A percentile compares a stretch with the other conserved stretches of the same genome.
These are phyloP conservation scores for Mya arenaria DNA, from an alignment of 1,140 invertebrate genomes.

Conservation along the genomic window DNA sequence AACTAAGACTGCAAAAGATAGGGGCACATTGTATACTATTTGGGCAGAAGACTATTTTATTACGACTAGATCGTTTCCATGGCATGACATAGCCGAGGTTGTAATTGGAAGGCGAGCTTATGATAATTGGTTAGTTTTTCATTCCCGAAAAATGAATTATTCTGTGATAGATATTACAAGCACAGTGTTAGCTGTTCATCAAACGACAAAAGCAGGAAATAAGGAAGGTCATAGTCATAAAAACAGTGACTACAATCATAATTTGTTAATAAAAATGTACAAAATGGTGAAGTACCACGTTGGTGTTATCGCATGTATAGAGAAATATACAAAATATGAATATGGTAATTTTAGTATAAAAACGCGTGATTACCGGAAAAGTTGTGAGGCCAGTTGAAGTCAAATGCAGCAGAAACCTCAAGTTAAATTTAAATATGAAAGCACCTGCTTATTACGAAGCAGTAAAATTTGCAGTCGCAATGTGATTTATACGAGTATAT, in stretches of 20 bases:
- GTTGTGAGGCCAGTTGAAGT: no score
- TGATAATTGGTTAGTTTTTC: conserved; percentile 67
- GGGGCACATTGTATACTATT: conserved; percentile 50
- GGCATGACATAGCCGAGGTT: conserved; percentile 61
- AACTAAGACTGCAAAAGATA: background rate
- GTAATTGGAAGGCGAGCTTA: conserved; percentile 63
- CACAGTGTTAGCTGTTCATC: conserved; percentile 65
- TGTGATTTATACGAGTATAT: no score
- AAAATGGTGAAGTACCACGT: conserved; percentile 46
- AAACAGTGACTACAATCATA: conserved; percentile 47
- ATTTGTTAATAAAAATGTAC: no score
- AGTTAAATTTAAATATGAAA: no score
- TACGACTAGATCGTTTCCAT: conserved; percentile 56
- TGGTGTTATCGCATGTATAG: conserved; percentile 33
- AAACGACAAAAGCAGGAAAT: conserved; percentile 64
- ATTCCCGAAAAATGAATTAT: conserved; percentile 43
- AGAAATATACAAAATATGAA: background rate
- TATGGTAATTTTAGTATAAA: background rate
- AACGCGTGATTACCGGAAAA: no score
- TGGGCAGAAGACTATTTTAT: conserved; percentile 68
- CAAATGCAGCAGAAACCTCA: no score
- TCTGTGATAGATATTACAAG: conserved; percentile 58
- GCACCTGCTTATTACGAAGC: no score
- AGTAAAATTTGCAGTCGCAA: no score
- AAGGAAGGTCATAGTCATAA: conserved; percentile 45